Evolutionary conservation across 2,797 vertebrate genomes (phyloP).

Genomic region (Melanotaenia maccullochi): DNA sequence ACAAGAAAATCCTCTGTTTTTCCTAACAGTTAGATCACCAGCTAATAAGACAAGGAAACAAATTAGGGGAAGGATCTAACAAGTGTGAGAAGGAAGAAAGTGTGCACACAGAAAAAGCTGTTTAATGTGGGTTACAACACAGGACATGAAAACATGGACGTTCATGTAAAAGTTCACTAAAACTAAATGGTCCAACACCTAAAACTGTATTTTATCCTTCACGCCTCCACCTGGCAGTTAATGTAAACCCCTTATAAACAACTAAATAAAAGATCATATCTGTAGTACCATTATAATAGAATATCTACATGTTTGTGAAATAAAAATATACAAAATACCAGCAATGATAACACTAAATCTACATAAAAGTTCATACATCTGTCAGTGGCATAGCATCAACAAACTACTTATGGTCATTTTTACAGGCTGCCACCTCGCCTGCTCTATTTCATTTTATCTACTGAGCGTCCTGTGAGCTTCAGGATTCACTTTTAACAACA

Average conservation of each 20-base stretch:
- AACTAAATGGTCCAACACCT: conserved; percentile 5
- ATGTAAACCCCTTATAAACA: conserved; percentile 2
- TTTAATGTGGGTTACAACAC: conserved; percentile 9
- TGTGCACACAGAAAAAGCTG: neutral
- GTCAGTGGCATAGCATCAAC: conserved; percentile 1
- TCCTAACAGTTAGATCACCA: conserved; percentile 27
- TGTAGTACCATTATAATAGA: neutral
- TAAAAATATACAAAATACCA: neutral
- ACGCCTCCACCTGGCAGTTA: neutral
- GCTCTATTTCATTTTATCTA: neutral
- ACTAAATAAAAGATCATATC: neutral
- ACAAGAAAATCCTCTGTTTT: conserved; percentile 21
- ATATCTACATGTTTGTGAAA: neutral
- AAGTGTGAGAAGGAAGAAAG: neutral
- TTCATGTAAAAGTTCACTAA: neutral
- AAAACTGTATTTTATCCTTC: neutral
- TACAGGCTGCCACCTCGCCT: neutral
- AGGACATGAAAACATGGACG: neutral
- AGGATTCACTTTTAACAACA: neutral
- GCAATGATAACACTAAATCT: neutral
- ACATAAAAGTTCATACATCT: conserved; percentile 12
- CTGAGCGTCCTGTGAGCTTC: neutral
- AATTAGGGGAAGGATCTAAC: conserved; percentile 30
- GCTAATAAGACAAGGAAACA: conserved; percentile 38
- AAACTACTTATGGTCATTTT: neutral